Evolutionary conservation across 1,140 invertebrate genomes (phyloP).

Genomic region (Steinernema khuongi): DNA sequence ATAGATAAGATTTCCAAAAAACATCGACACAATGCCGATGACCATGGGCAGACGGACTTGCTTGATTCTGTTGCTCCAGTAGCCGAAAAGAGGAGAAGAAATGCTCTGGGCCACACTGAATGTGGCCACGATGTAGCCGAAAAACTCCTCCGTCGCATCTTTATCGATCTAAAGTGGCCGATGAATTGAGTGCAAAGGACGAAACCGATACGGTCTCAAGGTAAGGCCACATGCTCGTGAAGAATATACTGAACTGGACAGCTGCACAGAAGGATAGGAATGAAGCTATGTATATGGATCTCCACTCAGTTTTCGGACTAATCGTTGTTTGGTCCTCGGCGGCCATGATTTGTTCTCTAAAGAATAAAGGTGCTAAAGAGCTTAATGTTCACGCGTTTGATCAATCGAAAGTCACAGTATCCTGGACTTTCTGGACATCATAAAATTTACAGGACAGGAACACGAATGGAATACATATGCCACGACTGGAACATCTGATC

Average conservation of each 20-base stretch:
- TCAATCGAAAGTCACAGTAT: too few species aligned
- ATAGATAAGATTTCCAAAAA: constrained; percentile 60
- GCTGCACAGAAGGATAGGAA: neutral
- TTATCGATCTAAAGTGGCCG: constrained; percentile 60
- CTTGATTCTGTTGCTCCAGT: constrained; percentile 54
- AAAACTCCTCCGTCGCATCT: constrained; percentile 54
- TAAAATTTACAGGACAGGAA: too few species aligned
- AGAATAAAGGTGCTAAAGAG: too few species aligned
- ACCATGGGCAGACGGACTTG: constrained; percentile 58
- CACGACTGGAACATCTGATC: too few species aligned
- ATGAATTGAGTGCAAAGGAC: too few species aligned
- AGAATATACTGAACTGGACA: neutral
- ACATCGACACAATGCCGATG: constrained; percentile 57
- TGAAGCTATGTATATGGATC: neutral
- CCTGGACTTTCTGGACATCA: too few species aligned
- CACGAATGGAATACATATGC: too few species aligned
- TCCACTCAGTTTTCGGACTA: neutral
- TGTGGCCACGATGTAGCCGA: constrained; percentile 60
- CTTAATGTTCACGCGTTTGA: too few species aligned
- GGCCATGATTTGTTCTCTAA: too few species aligned
- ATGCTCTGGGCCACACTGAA: constrained; percentile 61
- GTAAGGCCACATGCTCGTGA: neutral
- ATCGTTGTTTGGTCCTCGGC: too few species aligned
- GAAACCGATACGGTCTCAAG: neutral
- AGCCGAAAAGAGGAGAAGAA: constrained; percentile 61